Evolutionary conservation across 2,797 vertebrate genomes (phyloP), one percentile per base, ranked within the genome.

Genomic region (Poecilia gillii): DNA sequence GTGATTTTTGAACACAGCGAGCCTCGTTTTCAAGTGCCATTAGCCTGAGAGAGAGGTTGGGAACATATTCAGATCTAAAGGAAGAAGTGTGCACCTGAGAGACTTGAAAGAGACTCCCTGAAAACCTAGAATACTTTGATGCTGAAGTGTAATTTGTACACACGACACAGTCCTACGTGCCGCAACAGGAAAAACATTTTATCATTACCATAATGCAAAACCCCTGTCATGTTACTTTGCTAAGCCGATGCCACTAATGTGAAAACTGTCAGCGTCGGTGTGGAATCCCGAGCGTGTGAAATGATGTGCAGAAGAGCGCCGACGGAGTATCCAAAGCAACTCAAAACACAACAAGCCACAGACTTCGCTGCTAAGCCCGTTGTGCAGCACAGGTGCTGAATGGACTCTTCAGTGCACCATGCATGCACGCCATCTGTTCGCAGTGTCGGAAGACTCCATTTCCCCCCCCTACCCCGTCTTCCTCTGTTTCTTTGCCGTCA

Each of bases 141-240:
- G 92, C 86, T 70, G 80, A 89, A 80, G 82, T 89, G 85, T 83
- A 89, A 91, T 94, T 92, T 94, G 90, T 93, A 90, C 83, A 92
- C 88, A 86, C 74, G 86, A 84, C 88, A 81, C 75, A 75, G 45
- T 77, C 81, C 74, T 46, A 80, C 88, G 80, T 77, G 70, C 76
- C 59, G 76, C 66, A 79, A 76, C 0, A 39, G 72, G 28, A 71
- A 84, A 84, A 87, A 76, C 75, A 79, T 89, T 89, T 90, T 51
- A 84, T 87, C 84, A 83, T 83, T 73, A 78, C 82, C 81, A 59
- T 75, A 83, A 88, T 84, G 86, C 73, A 75, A 88, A 83, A 84
- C 45, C 41, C 51, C 73, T 77, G 75, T 82, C 82, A 70, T 84
- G 85, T 77, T 73, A 78, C 82, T 84, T 75, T 81, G 62, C 64